Evolutionary conservation across 2,113 vertebrate genomes (phyloP), one percentile per base, ranked within the genome.

Genomic region (Chaetodon trifascialis): DNA sequence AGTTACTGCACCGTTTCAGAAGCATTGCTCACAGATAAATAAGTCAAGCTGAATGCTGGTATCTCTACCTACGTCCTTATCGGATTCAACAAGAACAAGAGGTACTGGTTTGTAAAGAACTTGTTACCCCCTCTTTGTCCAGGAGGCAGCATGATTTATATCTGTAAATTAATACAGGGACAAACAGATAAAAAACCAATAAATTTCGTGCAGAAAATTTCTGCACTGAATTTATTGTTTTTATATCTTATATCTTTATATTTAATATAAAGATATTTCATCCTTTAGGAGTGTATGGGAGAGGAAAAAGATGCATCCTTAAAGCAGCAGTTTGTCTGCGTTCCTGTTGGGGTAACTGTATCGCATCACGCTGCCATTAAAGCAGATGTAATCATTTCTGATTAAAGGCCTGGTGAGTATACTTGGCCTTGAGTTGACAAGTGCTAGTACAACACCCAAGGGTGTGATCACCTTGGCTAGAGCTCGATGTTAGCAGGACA

Each of bases 401-500:
- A 91, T 90, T 92, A 92, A 86, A 91, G 75, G 67, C 79, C 72
- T 76, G 52, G 42, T 72, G 73, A 81, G 72, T 62, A 86, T 30
- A 60, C 65, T 82, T 83, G 86, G 78, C 81, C 82, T 88, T 56
- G 84, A 87, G 88, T 84, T 92, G 88, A 90, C 84, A 82, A 88
- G 87, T 83, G 87, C 85, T 80, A 58, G 62, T 80, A 88, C 75
- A 54, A 82, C 54, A 88, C 87, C 82, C 66, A 86, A 89, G 88
- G 89, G 88, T 91, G 80, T 25, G 68, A 92, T 94, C 90, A 91
- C 90, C 93, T 94, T 93, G 79, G 73, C 74, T 80, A 21, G 38
- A 68, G 80, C 73, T 85, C 59, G 60, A 91, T 82, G 76, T 82
- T 71, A 76, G 30, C 54, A 77, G 60, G 75, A 91, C 79, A 79